These are phyloP conservation scores for Aurelia coerulea DNA, from an alignment of 30 jellyfish, hydroid and myxozoan genomes.

Conservation along the genomic window DNA sequence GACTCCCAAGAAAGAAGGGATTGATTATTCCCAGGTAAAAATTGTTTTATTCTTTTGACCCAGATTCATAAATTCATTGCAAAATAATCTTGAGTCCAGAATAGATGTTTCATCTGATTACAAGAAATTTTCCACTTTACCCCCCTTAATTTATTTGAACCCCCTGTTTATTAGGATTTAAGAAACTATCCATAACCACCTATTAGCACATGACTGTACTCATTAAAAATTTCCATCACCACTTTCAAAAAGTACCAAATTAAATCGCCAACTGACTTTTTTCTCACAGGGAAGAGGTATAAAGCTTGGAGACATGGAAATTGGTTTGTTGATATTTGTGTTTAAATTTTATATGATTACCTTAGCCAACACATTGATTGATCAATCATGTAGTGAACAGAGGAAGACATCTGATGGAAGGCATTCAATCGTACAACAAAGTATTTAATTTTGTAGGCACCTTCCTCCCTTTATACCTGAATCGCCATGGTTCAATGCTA, in stretches of 20 bases:
- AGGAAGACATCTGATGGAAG: no score
- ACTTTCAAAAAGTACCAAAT: not conserved
- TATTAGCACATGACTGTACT: not conserved
- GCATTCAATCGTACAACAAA: no score
- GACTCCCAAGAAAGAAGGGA: conserved; percentile 57
- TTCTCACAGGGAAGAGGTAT: conserved; percentile 71
- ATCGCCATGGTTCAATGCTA: no score
- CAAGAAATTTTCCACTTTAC: no score
- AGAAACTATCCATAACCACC: not conserved
- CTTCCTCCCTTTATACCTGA: no score
- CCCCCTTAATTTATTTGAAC: not conserved
- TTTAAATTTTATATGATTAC: not conserved
- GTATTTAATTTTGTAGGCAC: no score
- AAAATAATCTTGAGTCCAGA: not conserved
- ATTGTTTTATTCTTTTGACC: not conserved
- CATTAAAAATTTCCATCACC: not conserved
- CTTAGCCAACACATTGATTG: not conserved
- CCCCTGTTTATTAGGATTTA: not conserved
- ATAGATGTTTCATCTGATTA: not conserved
- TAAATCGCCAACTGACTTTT: not conserved
- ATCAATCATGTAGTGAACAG: no score
- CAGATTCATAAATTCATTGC: no score
- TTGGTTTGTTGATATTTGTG: conserved; percentile 19
- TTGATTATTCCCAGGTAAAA: conserved; percentile 71
- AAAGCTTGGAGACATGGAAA: conserved; percentile 79